These are phyloP conservation scores for Acanthis flammea DNA, from an alignment of 2,797 vertebrate species.

Conservation along the genomic window DNA sequence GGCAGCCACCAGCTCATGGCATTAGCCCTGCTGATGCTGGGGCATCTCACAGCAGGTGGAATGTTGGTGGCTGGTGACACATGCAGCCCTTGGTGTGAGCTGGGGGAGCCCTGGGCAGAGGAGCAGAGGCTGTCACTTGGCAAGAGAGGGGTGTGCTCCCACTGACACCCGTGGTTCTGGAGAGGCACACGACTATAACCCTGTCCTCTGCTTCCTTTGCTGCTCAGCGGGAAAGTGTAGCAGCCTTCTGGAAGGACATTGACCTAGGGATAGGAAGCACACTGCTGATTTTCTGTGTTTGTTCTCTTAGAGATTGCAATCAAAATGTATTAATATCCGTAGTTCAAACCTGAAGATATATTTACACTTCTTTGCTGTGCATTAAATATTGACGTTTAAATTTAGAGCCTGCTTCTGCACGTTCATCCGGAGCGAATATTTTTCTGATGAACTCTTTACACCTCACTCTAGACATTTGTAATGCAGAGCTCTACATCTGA, in stretches of 20 bases:
- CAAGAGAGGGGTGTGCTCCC: rapidly evolving
- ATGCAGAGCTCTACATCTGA: conserved; percentile 1
- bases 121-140: background rate
- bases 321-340: background rate
- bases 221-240: background rate
- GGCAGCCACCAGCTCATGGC: background rate
- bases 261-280: background rate
- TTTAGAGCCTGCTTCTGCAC: background rate
- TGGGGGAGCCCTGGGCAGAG: background rate
- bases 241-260: background rate
- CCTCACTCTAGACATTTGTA: background rate
- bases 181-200: rapidly evolving
- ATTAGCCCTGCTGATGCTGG: background rate
- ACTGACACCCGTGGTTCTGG: background rate
- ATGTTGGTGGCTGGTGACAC: background rate
- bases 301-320: background rate
- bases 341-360: background rate
- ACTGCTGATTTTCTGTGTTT: background rate
- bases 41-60: background rate
- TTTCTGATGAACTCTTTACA: background rate
- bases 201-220: background rate
- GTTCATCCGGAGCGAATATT: background rate
- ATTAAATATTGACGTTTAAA: background rate
- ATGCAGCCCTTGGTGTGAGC: background rate
- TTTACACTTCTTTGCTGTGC: background rate